Percentiles rank a stretch among this genome's conserved stretches.
Evolutionary conservation across 1,140 invertebrate species (phyloP).

Genomic region (Planococcus citri): DNA sequence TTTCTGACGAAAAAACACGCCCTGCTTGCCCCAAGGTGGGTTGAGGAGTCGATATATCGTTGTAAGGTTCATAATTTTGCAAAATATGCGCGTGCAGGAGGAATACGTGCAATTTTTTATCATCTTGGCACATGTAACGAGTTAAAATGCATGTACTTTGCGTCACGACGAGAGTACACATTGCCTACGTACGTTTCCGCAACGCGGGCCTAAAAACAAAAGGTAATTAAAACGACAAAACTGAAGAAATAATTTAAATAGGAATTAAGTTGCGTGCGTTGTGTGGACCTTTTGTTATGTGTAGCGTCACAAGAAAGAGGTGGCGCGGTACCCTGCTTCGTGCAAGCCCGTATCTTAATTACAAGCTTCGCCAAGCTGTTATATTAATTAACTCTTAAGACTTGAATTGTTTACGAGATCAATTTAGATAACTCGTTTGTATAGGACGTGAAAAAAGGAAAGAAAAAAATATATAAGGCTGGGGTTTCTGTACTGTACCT

Average conservation of each 20-base stretch:
- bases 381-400: conserved; percentile 8
- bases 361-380: not conserved
- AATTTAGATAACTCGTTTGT: not conserved
- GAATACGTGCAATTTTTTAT: too few species aligned
- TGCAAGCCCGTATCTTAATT: not conserved
- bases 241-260: not conserved
- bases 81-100: too few species aligned
- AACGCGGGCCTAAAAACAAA: not conserved
- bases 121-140: too few species aligned
- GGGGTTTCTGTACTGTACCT: too few species aligned
- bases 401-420: conserved; percentile 2
- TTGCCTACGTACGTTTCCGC: not conserved
- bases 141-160: too few species aligned
- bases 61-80: too few species aligned
- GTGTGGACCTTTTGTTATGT: not conserved
- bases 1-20: too few species aligned
- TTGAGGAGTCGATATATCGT: too few species aligned
- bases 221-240: not conserved
- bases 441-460: too few species aligned
- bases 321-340: not conserved
- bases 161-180: too few species aligned
- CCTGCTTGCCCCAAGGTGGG: too few species aligned
- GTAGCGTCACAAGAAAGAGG: not conserved
- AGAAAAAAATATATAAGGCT: too few species aligned
- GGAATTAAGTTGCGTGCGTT: conserved; percentile 6